Percentiles rank a stretch among this genome's conserved stretches.
These are phyloP conservation scores for Sebastes dallii DNA, from an alignment of 2,797 vertebrate genomes.

Conservation along the genomic window DNA sequence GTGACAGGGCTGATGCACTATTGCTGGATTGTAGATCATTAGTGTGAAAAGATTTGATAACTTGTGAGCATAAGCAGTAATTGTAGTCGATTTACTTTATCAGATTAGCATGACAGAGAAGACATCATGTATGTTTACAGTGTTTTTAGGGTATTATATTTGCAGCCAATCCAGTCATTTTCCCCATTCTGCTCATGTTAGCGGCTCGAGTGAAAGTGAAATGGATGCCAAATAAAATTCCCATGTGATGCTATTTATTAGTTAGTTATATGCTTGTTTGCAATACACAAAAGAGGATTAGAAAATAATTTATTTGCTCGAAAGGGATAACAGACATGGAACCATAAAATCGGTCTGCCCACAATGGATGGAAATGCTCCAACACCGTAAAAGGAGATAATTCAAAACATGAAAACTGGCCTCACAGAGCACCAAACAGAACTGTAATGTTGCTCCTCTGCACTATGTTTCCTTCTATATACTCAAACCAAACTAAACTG, in stretches of 20 bases:
- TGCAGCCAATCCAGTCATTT: neutral
- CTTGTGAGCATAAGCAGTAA: neutral
- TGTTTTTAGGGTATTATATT: neutral
- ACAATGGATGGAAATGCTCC: constrained; percentile 42
- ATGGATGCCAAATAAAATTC: constrained; percentile 9
- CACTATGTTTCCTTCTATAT: constrained; percentile 18
- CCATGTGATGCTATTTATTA: neutral
- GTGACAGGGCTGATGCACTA: neutral
- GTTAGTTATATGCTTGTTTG: constrained; percentile 20
- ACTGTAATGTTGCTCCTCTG: constrained; percentile 7
- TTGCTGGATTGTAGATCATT: neutral
- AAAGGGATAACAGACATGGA: constrained; percentile 18
- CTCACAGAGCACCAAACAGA: constrained; percentile 20
- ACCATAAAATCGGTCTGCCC: constrained; percentile 23
- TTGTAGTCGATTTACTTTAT: neutral
- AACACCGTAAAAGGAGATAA: constrained; percentile 33
- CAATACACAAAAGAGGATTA: constrained; percentile 1
- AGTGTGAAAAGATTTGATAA: neutral
- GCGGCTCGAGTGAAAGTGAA: neutral
- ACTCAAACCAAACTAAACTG: constrained; percentile 23
- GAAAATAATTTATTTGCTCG: constrained; percentile 10
- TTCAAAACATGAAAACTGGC: constrained; percentile 45
- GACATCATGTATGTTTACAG: neutral
- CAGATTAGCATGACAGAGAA: neutral
- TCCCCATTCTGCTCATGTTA: neutral